Evolutionary conservation across 2,797 vertebrate genomes (phyloP).

Genomic region (Halcyon leucocephala): DNA sequence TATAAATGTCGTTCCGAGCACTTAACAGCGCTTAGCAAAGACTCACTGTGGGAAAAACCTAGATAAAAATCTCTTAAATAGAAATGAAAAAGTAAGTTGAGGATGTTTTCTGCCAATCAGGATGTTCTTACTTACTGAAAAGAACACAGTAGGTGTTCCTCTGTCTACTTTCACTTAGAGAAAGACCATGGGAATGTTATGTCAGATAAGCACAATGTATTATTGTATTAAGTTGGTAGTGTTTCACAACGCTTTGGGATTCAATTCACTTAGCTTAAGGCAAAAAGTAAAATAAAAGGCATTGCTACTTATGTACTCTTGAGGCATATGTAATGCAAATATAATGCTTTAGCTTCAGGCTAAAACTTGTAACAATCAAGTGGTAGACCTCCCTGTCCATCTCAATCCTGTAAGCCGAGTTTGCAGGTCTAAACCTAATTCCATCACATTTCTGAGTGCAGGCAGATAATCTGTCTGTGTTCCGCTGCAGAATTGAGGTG

Average conservation of each 20-base stretch:
- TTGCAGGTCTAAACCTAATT: not conserved
- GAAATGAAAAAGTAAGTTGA: slow-evolving; percentile 45
- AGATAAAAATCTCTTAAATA: slow-evolving; percentile 38
- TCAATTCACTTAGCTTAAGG: slow-evolving; percentile 35
- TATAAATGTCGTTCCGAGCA: slow-evolving; percentile 11
- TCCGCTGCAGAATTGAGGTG: not conserved
- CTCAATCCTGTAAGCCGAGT: not conserved
- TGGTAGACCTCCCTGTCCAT: slow-evolving; percentile 19
- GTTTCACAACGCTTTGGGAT: slow-evolving; percentile 22
- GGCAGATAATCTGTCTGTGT: not conserved
- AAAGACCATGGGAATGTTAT: slow-evolving; percentile 12
- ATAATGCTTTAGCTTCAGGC: slow-evolving; percentile 50
- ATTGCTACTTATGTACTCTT: not conserved
- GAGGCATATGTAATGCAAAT: slow-evolving; percentile 57
- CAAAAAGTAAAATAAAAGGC: slow-evolving; percentile 43
- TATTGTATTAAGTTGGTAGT: slow-evolving; percentile 19
- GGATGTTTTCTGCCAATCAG: slow-evolving; percentile 23
- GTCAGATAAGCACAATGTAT: slow-evolving; percentile 14
- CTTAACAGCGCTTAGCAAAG: slow-evolving; percentile 24
- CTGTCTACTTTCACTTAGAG: not conserved
- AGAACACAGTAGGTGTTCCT: not conserved
- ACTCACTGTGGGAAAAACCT: not conserved
- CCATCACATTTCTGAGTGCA: not conserved
- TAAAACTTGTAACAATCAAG: slow-evolving; percentile 53
- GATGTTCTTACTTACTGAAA: not conserved